Evolutionary conservation across 2,888 invertebrate genomes (phyloP).

Genomic region (Thalpophila matura): DNA sequence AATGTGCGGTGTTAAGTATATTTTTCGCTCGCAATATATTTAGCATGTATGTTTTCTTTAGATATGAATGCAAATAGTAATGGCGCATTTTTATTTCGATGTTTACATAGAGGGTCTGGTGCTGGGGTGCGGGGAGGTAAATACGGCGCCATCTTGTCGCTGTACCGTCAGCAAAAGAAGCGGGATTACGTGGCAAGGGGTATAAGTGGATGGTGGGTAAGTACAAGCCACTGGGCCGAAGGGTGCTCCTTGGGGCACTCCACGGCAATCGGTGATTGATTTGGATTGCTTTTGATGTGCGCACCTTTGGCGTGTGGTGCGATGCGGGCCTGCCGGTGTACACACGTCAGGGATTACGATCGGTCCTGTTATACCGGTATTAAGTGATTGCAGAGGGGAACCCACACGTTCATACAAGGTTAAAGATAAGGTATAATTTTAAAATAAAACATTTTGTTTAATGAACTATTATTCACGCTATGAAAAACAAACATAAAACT

Average conservation of each 20-base stretch:
- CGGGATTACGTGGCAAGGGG: constrained; percentile 65
- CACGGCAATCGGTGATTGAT: constrained; percentile 47
- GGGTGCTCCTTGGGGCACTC: constrained; percentile 52
- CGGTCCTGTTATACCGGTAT: not conserved
- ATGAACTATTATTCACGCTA: too few relatives aligned
- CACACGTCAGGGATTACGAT: not conserved
- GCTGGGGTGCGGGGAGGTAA: constrained; percentile 70
- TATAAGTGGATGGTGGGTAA: constrained; percentile 66
- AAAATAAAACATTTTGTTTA: too few relatives aligned
- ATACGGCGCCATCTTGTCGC: constrained; percentile 86
- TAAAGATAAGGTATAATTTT: too few relatives aligned
- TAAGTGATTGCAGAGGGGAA: not conserved
- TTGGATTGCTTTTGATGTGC: constrained; percentile 47
- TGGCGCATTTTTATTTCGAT: constrained; percentile 90
- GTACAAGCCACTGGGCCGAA: constrained; percentile 71
- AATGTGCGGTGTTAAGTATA: constrained; percentile 46
- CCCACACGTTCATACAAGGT: too few relatives aligned
- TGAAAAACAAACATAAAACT: too few relatives aligned
- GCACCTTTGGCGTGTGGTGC: constrained; percentile 18
- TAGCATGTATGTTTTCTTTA: constrained; percentile 90
- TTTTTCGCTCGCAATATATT: constrained; percentile 84
- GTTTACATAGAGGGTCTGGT: constrained; percentile 88
- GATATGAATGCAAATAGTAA: constrained; percentile 91
- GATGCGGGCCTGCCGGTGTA: constrained; percentile 25
- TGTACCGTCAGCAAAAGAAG: constrained; percentile 83